A percentile compares a stretch with the other conserved stretches of the same genome.
Evolutionary conservation across 2,113 vertebrate species (phyloP).

Genomic region (Callithrix jacchus): DNA sequence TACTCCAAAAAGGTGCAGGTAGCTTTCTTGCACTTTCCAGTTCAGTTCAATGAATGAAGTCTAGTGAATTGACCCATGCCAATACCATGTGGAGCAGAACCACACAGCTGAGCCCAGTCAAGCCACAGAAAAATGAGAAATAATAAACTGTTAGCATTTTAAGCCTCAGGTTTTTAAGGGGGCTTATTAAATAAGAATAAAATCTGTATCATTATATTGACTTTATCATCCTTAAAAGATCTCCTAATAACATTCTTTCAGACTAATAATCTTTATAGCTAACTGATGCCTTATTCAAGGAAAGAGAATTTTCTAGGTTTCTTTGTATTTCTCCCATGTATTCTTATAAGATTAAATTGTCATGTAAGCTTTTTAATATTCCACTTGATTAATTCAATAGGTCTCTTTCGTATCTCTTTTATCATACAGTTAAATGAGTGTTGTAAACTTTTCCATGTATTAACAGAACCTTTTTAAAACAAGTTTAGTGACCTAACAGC

Average conservation of each 20-base stretch:
- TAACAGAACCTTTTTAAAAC: background rate
- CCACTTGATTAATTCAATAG: background rate
- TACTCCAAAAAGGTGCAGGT: background rate
- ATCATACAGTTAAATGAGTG: background rate
- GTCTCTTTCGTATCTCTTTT: background rate
- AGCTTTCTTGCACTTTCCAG: background rate
- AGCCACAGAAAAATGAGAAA: background rate
- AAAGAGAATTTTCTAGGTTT: background rate
- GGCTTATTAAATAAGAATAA: background rate
- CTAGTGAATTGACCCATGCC: background rate
- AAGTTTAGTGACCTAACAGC: background rate
- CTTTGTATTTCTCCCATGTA: background rate
- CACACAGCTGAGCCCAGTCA: background rate
- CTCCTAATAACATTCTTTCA: background rate
- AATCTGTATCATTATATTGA: background rate
- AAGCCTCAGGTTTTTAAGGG: background rate
- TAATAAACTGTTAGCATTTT: background rate
- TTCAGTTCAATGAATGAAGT: background rate
- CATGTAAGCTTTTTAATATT: background rate
- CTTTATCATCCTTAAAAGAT: background rate
- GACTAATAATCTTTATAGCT: background rate
- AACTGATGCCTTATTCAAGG: background rate
- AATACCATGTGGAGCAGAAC: background rate
- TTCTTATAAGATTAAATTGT: constrained; percentile 21
- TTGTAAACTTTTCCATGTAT: background rate